Evolutionary conservation across 2,797 vertebrate genomes (phyloP).

Genomic region (Falco biarmicus): DNA sequence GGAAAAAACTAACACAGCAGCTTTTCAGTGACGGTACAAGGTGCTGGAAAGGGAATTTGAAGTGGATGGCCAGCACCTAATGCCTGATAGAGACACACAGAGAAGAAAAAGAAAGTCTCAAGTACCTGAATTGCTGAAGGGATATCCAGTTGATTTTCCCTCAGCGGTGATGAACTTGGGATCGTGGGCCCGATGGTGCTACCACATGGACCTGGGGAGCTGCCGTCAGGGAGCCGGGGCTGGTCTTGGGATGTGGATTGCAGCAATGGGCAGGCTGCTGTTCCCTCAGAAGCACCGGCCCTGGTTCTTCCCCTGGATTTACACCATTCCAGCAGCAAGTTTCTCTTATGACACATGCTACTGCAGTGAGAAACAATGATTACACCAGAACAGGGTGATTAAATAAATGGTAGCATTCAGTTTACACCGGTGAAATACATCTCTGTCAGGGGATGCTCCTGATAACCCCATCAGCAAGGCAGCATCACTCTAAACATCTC

Average conservation of each 20-base stretch:
- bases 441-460: background rate
- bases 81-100: background rate
- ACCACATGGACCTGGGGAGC: accelerated
- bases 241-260: accelerated
- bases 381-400: background rate
- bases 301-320: background rate
- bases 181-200: accelerated
- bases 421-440: background rate
- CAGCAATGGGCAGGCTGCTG: accelerated
- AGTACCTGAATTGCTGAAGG: background rate
- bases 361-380: background rate
- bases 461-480: accelerated
- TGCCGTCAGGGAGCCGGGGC: background rate
- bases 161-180: too few species aligned
- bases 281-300: accelerated
- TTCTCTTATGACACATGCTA: accelerated
- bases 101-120: background rate
- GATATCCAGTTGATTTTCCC: background rate
- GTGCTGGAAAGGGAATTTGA: background rate
- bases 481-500: background rate
- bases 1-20: background rate
- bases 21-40: accelerated
- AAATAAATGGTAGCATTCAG: too few species aligned
- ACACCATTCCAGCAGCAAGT: background rate
- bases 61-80: accelerated